Conservation (phyloP, 2,888 invertebrate genomes). For the Lycophotia porphyrea region DNA sequence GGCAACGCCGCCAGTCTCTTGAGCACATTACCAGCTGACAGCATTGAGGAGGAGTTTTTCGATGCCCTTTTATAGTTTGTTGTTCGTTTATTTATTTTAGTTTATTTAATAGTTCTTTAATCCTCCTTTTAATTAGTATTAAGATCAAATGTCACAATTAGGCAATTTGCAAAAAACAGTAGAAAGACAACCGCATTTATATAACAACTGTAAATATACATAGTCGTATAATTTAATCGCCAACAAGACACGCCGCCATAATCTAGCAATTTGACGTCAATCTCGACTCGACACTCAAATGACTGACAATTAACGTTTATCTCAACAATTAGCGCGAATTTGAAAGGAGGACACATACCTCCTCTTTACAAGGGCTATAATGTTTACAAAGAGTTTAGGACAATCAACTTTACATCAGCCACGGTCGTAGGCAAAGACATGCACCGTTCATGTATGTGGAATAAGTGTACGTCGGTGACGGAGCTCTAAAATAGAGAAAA, state of each 20-base stretch:
- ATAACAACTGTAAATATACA: slow-evolving; percentile 16
- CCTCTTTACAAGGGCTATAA: slow-evolving; percentile 27
- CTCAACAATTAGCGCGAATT: slow-evolving; percentile 46
- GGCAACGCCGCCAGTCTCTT: no score
- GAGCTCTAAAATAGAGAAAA: no score
- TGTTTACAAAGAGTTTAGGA: neutral
- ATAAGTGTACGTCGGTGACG: neutral
- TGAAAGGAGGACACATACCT: slow-evolving; percentile 11
- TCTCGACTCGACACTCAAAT: slow-evolving; percentile 46
- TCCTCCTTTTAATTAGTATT: no score
- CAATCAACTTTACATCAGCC: neutral
- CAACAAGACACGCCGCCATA: slow-evolving; percentile 36
- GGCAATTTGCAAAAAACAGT: no score
- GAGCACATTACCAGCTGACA: no score
- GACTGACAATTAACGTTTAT: slow-evolving; percentile 52
- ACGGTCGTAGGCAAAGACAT: neutral
- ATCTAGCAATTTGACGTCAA: slow-evolving; percentile 42
- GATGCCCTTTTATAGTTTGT: no score
- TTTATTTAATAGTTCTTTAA: no score
- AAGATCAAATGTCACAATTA: no score
- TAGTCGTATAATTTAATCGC: slow-evolving; percentile 21
- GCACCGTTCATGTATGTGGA: neutral
- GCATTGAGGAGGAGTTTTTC: no score
- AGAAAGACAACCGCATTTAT: no score
- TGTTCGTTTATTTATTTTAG: no score